Conservation (phyloP, 2,888 invertebrate species). For the Volucella bombylans region DNA sequence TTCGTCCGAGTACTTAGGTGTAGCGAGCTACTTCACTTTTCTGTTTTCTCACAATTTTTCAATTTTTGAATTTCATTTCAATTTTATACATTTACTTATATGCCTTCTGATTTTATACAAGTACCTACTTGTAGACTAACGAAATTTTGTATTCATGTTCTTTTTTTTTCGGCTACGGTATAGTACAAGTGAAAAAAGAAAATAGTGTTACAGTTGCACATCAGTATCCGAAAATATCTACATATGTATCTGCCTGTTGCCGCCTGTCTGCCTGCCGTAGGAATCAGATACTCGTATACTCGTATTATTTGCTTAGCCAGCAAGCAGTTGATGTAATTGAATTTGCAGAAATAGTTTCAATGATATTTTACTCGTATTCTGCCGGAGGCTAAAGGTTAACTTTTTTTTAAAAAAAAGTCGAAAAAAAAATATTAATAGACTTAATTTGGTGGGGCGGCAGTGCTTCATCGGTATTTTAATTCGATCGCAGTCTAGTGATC, state of each 20-base stretch:
- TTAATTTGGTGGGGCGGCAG: conserved; percentile 48
- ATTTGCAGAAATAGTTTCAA: conserved; percentile 72
- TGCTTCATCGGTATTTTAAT: conserved; percentile 36
- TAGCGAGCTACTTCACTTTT: conserved; percentile 70
- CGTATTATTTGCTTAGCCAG: conserved; percentile 69
- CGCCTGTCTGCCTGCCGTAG: conserved; percentile 36
- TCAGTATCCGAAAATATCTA: conserved; percentile 72
- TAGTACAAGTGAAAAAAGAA: conserved; percentile 62
- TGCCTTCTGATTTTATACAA: conserved; percentile 15
- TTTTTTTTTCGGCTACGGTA: conserved; percentile 27
- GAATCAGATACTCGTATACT: conserved; percentile 66
- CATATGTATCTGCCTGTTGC: conserved; percentile 37
- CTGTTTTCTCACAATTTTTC: not conserved
- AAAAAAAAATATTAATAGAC: conserved; percentile 61
- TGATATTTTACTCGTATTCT: conserved; percentile 70
- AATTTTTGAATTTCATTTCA: conserved; percentile 11
- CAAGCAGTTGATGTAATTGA: conserved; percentile 71
- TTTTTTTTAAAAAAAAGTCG: not conserved
- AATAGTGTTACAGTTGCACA: conserved; percentile 73
- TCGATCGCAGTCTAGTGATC: conserved; percentile 43
- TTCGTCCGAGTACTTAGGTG: conserved; percentile 74
- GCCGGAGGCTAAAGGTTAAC: conserved; percentile 69
- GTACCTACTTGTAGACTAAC: too few species aligned
- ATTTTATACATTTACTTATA: conserved; percentile 20
- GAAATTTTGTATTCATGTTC: conserved; percentile 3